Conservation (phyloP, 1,140 invertebrate species). For the Procambarus clarkii region DNA sequence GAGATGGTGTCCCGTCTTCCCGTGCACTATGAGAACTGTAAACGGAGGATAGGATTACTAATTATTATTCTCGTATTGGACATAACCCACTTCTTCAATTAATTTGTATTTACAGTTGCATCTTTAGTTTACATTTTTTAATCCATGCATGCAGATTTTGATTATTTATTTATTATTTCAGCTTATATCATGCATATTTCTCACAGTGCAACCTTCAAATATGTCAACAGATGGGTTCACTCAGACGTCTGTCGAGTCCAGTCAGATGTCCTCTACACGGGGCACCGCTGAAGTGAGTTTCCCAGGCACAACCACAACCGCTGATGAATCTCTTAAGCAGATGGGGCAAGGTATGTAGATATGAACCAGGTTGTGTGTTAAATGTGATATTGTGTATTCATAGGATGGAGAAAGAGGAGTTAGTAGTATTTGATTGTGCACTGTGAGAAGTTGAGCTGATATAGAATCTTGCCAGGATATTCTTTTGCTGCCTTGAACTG, state of each 20-base stretch:
- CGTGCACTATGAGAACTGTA: no score
- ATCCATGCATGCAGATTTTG: neutral
- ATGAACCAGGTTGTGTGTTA: neutral
- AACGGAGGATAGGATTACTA: no score
- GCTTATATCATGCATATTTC: neutral
- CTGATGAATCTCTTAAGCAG: conserved; percentile 30
- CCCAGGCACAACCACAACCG: conserved; percentile 29
- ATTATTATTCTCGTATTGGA: no score
- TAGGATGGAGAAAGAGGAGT: neutral
- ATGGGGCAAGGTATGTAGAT: conserved; percentile 42
- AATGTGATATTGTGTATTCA: neutral
- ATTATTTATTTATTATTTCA: neutral
- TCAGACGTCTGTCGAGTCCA: conserved; percentile 70
- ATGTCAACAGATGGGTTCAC: conserved; percentile 67
- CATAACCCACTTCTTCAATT: no score
- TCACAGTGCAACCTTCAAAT: neutral
- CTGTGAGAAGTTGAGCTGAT: no score
- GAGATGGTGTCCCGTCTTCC: no score
- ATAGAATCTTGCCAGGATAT: no score
- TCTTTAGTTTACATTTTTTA: no score
- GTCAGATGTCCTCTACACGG: conserved; percentile 63
- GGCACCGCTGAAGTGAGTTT: conserved; percentile 68
- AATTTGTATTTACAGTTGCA: no score
- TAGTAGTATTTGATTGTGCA: neutral
- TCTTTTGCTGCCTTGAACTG: no score